Evolutionary conservation across 2,797 vertebrate species (phyloP), one percentile per base, ranked within the genome.

Genomic region (Champsocephalus esox): DNA sequence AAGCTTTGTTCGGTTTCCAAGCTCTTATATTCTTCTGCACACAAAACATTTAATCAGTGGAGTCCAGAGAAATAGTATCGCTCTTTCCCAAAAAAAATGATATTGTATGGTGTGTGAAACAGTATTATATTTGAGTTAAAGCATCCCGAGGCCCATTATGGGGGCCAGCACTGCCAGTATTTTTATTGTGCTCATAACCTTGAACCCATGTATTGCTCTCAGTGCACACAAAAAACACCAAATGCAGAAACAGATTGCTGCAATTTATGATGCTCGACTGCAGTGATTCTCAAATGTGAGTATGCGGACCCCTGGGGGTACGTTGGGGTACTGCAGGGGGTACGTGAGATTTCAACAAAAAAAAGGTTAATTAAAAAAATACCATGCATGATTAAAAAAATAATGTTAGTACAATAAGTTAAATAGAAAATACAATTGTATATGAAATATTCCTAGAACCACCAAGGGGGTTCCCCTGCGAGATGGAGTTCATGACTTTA

Each of bases 181-280:
- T 80, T 82, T 81, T 81, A 72, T 70, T 69, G 73, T 70, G 52
- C 73, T 85, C 83, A 87, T 75, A 81, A 87, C 72, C 73, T 58
- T 61, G 57, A 87, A 73, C 62, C 70, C 63, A 70, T 83, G 77
- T 83, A 84, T 80, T 82, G 70, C 51, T 61, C 61, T 61, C 49
- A 68, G 74, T 56, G 55, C 77, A 80, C 65, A 77, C 75, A 83
- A 38, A 38, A 80, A 58, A 64, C 34, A 79, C 74, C 71, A 79
- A 80, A 82, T 61, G 12, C 79, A 66, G 70, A 85, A 67, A 32
- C 70, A 54, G 59, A 82, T 50, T 4, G 41, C 62, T 19, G 59
- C 46, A 56, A 57, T 84, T 82, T 69, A 82, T 72, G 75, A 56
- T 64, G 67, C 59, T 43, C 16, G 21, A 73, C 65, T 24, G 24